Evolutionary conservation across 2,113 vertebrate species (phyloP).

Genomic region (Chascanopsetta lugubris): DNA sequence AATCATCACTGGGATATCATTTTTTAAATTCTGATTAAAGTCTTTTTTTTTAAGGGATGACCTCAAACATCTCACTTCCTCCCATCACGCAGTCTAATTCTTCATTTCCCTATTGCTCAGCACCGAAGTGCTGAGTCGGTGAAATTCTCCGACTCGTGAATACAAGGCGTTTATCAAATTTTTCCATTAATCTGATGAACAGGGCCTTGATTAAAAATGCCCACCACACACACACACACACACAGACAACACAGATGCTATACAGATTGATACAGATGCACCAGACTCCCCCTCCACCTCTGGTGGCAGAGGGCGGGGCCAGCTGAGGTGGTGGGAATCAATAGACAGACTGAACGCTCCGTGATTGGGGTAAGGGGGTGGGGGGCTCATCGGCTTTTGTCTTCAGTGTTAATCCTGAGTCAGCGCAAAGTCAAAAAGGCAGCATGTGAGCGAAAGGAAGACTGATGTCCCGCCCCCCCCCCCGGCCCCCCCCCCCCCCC

Average conservation of each 20-base stretch:
- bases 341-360: slow-evolving; percentile 58
- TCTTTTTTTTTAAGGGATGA: slow-evolving; percentile 76
- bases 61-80: slow-evolving; percentile 74
- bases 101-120: slow-evolving; percentile 68
- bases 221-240: too few relatives aligned
- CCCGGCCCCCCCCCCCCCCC: background rate
- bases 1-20: slow-evolving; percentile 73
- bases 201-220: slow-evolving; percentile 72
- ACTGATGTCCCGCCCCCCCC: slow-evolving; percentile 50
- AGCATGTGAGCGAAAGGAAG: slow-evolving; percentile 63
- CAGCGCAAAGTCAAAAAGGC: slow-evolving; percentile 69
- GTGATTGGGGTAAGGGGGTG: slow-evolving; percentile 36
- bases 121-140: slow-evolving; percentile 72
- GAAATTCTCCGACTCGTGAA: slow-evolving; percentile 64
- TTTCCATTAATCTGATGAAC: slow-evolving; percentile 76
- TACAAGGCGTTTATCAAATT: slow-evolving; percentile 74
- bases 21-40: slow-evolving; percentile 79
- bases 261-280: slow-evolving; percentile 70
- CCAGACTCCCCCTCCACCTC: slow-evolving; percentile 16
- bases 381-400: slow-evolving; percentile 55
- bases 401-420: slow-evolving; percentile 67
- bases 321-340: slow-evolving; percentile 39
- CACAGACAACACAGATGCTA: slow-evolving; percentile 64
- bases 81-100: slow-evolving; percentile 68
- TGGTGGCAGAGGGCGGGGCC: slow-evolving; percentile 48